These are phyloP conservation scores for Taenioides sp. DNA, from an alignment of 2,797 vertebrate species.

Conservation along the genomic window DNA sequence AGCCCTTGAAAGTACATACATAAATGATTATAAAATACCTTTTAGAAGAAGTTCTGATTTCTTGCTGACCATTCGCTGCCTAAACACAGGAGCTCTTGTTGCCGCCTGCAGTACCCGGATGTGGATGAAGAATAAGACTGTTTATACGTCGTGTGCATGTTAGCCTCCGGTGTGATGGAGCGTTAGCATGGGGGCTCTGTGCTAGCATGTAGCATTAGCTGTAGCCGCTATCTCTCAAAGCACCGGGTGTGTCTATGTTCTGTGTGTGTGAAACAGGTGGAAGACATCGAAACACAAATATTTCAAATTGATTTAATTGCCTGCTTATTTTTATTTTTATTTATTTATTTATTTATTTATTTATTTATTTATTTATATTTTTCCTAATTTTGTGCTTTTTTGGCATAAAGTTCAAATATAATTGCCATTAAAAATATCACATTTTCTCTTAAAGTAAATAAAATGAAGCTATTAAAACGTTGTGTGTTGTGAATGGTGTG, in stretches of 20 bases:
- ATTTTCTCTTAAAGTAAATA: no score
- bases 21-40: not conserved
- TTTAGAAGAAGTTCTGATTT: slow-evolving; percentile 2
- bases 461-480: not conserved
- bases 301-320: not conserved
- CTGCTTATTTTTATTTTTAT: not conserved
- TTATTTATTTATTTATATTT: not conserved
- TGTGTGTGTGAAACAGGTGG: slow-evolving; percentile 5
- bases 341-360: not conserved
- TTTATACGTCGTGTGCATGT: slow-evolving; percentile 12
- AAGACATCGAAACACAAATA: not conserved
- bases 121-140: not conserved
- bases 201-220: slow-evolving; percentile 29
- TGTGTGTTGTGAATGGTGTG: not conserved
- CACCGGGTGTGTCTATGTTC: not conserved
- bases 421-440: no score
- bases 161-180: not conserved
- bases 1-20: not conserved
- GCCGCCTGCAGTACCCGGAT: not conserved
- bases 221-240: not conserved
- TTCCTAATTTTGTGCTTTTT: not conserved
- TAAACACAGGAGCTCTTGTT: not conserved
- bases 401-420: not conserved
- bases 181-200: slow-evolving; percentile 24
- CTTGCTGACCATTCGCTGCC: slow-evolving; percentile 3